Base-by-base conservation (phyloP, 2,888 invertebrate species). In the Andrena minutula region DNA sequence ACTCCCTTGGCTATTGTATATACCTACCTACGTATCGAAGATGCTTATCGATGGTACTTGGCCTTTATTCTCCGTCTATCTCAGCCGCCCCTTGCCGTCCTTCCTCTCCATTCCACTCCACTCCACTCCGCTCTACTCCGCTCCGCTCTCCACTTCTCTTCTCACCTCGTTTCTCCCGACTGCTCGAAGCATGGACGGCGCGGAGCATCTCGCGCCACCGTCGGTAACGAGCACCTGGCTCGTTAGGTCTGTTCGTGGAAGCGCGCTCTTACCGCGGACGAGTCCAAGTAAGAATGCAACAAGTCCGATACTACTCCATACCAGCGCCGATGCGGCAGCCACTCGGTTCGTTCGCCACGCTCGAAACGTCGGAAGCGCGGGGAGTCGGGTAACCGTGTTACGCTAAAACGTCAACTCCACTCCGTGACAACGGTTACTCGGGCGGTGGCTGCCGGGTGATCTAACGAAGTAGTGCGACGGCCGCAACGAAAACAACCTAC, bases 171-270 rank as follows among this genome's bases (percentile, higher is more conserved):
- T 41, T 66, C 66, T 20, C 35, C 16, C 26, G 35, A 51, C 41
- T 41, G 51, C 49, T 2, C 51, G 26, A 60, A 30, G 30, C 56
- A 6, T 26, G 68, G 32, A 64, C 70, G 61, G 47, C 5, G 49
- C 23, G 20, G n/a, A 49, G 68, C 41, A 72, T 72, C 49, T 63
- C 73, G 73, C 66, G 70, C 72, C 69, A 63, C 53, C 71, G 65
- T 70, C 74, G 68, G 65, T 76, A 81, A 85, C 79, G 76, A 83
- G 83, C 75, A 80, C 75, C 81, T 86, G 76, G 60, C 86, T 86
- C 74, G 82, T 86, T 86, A 84, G 75, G 82, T 83, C 83, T 75
- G 75, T 89, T 89, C 89, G 89, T 89, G 86, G 89, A 89, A 89
- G 80, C 69, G 77, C 74, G 80, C 70, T 79, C 74, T 64, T 69